Evolutionary conservation across 2,888 invertebrate genomes (phyloP).

Genomic region (Hydrotaea diabolus): DNA sequence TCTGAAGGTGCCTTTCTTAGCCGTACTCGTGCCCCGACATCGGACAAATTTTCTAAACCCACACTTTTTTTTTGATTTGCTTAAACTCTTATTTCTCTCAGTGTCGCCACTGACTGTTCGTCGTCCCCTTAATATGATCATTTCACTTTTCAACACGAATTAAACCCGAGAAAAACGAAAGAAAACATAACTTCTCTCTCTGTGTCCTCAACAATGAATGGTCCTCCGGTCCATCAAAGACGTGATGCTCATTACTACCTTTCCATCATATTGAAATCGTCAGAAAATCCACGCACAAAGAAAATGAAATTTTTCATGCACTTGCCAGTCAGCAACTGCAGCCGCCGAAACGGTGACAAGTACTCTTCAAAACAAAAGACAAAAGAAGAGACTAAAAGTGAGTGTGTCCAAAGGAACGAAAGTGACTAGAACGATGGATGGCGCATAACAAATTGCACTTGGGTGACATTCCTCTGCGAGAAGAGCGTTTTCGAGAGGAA

Average conservation of each 20-base stretch:
- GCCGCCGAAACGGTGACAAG: constrained; percentile 7
- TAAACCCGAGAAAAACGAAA: not conserved
- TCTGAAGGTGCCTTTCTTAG: too few species aligned
- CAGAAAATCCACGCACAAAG: not conserved
- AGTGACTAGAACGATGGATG: constrained; percentile 2
- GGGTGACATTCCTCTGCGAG: constrained; percentile 11
- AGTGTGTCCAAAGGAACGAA: constrained; percentile 29
- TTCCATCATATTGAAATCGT: not conserved
- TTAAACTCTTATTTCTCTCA: too few species aligned
- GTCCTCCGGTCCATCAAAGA: constrained; percentile 28
- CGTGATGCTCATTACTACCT: constrained; percentile 47
- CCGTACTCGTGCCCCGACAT: too few species aligned
- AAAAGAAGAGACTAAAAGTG: not conserved
- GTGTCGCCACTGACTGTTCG: too few species aligned
- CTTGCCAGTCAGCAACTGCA: constrained; percentile 33
- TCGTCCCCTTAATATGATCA: not conserved
- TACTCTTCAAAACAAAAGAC: not conserved
- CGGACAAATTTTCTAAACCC: too few species aligned
- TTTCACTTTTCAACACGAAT: constrained; percentile 35
- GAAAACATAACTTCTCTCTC: constrained; percentile 13
- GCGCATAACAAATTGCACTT: constrained; percentile 29
- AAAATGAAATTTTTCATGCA: constrained; percentile 41
- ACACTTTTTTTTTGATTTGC: too few species aligned
- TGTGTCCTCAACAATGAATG: constrained; percentile 8
- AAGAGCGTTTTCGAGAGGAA: not conserved